Evolutionary conservation across 2,797 vertebrate species (phyloP).

Genomic region (Acestrorhynchus altus): DNA sequence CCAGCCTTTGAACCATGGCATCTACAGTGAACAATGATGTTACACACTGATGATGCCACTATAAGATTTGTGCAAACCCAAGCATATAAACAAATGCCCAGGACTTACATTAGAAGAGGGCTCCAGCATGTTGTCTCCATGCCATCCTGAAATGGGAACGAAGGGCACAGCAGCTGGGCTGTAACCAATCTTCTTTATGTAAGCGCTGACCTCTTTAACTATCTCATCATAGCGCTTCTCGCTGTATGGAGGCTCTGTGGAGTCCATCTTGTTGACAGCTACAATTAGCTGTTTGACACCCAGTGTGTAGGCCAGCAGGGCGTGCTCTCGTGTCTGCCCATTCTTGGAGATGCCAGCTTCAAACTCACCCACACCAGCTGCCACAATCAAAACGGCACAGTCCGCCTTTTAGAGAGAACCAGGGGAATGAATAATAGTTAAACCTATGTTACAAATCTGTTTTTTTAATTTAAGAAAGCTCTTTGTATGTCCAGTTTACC

Average conservation of each 20-base stretch:
- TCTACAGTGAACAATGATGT: conserved; percentile 65
- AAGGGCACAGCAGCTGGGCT: conserved; percentile 84
- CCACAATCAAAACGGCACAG: conserved; percentile 87
- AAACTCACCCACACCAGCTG: conserved; percentile 85
- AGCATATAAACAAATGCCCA: not conserved
- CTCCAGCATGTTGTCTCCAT: conserved; percentile 90
- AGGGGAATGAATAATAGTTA: not conserved
- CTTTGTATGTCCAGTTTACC: not conserved
- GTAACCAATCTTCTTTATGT: conserved; percentile 89
- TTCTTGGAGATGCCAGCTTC: conserved; percentile 88
- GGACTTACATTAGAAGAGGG: conserved; percentile 81
- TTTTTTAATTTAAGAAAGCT: not conserved
- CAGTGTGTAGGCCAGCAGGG: conserved; percentile 86
- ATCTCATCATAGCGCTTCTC: conserved; percentile 87
- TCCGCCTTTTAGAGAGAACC: conserved; percentile 75
- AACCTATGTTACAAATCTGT: not conserved
- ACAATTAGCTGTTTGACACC: conserved; percentile 86
- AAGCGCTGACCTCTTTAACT: conserved; percentile 86
- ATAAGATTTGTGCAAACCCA: not conserved
- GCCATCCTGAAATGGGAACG: conserved; percentile 85
- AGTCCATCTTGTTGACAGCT: conserved; percentile 72
- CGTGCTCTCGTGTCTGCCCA: conserved; percentile 86
- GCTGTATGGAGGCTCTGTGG: conserved; percentile 78
- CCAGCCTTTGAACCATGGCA: conserved; percentile 90
- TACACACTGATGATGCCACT: not conserved